Evolutionary conservation across 64 coral and sea anemone genomes (phyloP).

Genomic region (Platygyra sinensis): DNA sequence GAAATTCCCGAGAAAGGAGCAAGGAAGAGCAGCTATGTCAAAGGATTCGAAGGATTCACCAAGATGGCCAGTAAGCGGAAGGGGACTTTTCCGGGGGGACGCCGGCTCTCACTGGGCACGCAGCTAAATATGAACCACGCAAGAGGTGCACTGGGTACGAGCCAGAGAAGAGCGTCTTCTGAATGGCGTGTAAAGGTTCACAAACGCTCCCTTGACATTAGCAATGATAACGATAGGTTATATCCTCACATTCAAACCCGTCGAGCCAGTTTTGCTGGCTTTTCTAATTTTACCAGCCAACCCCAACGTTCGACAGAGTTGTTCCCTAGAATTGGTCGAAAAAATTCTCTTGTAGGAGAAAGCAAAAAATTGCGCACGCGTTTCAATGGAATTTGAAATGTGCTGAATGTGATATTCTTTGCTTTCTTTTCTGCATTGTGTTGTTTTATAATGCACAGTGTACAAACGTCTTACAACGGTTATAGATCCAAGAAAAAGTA

Average conservation of each 20-base stretch:
- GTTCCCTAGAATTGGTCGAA: not conserved
- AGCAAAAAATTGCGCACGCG: not conserved
- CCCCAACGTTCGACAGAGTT: not conserved
- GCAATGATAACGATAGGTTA: not conserved
- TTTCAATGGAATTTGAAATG: too few species aligned
- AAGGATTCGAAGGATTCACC: not conserved
- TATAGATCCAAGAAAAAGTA: too few species aligned
- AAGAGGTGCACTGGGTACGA: not conserved
- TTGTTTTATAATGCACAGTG: too few species aligned
- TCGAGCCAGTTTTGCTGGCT: not conserved
- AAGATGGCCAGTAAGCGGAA: not conserved
- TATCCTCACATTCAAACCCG: not conserved
- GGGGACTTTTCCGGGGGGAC: not conserved
- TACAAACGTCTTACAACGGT: too few species aligned
- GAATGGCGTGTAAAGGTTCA: not conserved
- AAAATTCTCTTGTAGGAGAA: not conserved
- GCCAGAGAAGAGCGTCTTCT: not conserved
- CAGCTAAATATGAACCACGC: not conserved
- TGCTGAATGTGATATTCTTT: too few species aligned
- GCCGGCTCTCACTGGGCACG: not conserved
- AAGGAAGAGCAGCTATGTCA: not conserved
- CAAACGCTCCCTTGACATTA: not conserved
- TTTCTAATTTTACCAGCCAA: not conserved
- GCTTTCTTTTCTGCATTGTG: too few species aligned
- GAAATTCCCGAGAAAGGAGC: not conserved